Evolutionary conservation across 2,888 invertebrate genomes (phyloP).

Genomic region (Cylloceria caligata): DNA sequence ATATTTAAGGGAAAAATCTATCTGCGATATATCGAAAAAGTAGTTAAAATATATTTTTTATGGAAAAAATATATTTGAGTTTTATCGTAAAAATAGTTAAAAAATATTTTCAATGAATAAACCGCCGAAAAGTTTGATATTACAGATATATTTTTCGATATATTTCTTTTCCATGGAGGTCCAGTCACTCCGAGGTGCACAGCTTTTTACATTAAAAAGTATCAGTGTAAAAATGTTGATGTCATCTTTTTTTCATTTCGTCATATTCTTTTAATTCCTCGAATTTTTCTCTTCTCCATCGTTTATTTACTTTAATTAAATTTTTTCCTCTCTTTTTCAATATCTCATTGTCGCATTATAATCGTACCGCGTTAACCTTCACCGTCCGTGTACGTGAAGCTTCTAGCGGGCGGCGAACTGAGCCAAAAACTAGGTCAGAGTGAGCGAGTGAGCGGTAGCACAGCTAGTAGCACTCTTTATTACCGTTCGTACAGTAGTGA

Average conservation of each 20-base stretch:
- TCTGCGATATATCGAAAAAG: too few species aligned
- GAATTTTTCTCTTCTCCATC: conserved; percentile 11
- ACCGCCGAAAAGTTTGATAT: too few species aligned
- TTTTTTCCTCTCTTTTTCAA: conserved; percentile 8
- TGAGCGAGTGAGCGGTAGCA: conserved; percentile 34
- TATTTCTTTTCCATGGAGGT: too few species aligned
- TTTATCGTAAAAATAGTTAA: too few species aligned
- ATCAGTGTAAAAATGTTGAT: neutral
- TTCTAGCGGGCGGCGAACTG: conserved; percentile 27
- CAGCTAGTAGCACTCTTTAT: conserved; percentile 46
- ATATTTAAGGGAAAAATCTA: too few species aligned
- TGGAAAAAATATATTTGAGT: too few species aligned
- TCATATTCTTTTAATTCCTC: conserved; percentile 3
- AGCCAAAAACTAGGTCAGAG: conserved; percentile 63
- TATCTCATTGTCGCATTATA: conserved; percentile 17
- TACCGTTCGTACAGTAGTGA: conserved; percentile 24
- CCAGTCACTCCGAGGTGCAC: neutral
- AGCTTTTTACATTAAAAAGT: neutral
- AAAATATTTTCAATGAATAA: too few species aligned
- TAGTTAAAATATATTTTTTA: too few species aligned
- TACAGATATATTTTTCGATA: too few species aligned
- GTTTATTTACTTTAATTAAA: neutral
- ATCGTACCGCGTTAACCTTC: conserved; percentile 56
- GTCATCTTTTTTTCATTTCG: neutral
- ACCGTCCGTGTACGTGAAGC: conserved; percentile 46